Base-by-base conservation (phyloP, 1,140 invertebrate genomes). In the Neodiprion fabricii region DNA sequence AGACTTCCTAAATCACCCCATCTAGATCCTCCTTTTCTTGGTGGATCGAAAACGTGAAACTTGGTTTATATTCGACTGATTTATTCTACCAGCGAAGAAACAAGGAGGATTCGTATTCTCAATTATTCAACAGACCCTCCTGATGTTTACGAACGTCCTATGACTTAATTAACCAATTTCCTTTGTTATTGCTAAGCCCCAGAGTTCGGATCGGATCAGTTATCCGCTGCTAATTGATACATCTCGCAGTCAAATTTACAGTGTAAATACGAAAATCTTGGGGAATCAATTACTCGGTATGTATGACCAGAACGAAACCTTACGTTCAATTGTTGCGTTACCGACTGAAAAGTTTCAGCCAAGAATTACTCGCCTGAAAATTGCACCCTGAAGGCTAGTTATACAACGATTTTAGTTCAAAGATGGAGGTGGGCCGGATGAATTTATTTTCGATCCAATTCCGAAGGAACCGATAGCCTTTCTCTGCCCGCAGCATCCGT, bases 401-500 rank as follows among this genome's bases (percentile, higher is more conserved):
- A 40, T 40, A 40, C 11, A 8, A 17, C 53, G 53, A 61, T 61
- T 61, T 61, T 9, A 12, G 53, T 61, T 61, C 53, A 61, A 17
- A 61, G 11, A 61, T 61, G 53, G 53, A 9, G 53, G 53, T 0
- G 5, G 17, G 17, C 17, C 17, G 17, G 9, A 61, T 61, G n/a
- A 9, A 61, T 61, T 61, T 9, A 61, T 12, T 61, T 61, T 61
- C 4, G 53, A 14, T 61, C 11, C n/a, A 61, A 61, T 61, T 9
- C 53, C 53, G n/a, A 61, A 61, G 11, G 53, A 61, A 12, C 53
- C 53, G 53, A 61, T 61, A 61, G 53, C 9, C 53, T 7, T 9
- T 61, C 53, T 61, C 53, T 61, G n/a, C 53, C 53, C 53, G n/a
- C 53, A 61, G 53, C n/a, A 61, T 61, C 53, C 53, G 11, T 61